phyloP scores from a whole-genome alignment of 2,797 vertebrate species.

The Anableps anableps region DNA sequence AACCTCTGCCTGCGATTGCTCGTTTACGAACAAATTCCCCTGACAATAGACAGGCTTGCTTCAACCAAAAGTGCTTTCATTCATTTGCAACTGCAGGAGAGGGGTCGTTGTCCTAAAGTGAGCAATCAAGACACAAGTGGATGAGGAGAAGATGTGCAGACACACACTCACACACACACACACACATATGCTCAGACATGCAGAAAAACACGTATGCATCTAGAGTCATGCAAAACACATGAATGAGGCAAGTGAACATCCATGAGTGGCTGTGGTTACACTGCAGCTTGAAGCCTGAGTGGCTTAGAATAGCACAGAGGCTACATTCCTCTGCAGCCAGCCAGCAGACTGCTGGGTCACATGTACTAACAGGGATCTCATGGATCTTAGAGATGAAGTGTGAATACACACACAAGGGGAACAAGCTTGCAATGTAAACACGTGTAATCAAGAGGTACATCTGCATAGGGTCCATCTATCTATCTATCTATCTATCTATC shows the following conservation, averaged over 20 bases:
- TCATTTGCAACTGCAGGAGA: conserved; percentile 69
- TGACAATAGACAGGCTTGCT: conserved; percentile 59
- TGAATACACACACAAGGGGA: conserved; percentile 31
- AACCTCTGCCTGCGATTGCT: conserved; percentile 50
- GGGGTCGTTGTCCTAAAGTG: conserved; percentile 66
- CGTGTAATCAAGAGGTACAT: conserved; percentile 14
- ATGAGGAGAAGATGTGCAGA: conserved; percentile 36
- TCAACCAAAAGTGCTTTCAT: conserved; percentile 54
- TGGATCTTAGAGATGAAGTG: conserved; percentile 66
- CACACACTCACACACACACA: conserved; percentile 17
- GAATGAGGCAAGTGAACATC: conserved; percentile 29
- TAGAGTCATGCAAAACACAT: conserved; percentile 31
- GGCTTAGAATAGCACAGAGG: conserved; percentile 73
- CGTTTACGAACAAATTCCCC: conserved; percentile 65
- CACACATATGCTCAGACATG: conserved; percentile 8
- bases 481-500: conserved; percentile 17
- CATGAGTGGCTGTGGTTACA: conserved; percentile 51
- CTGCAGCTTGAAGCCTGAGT: conserved; percentile 64
- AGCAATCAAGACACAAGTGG: conserved; percentile 63
- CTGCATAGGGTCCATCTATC: neutral
- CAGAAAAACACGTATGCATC: conserved; percentile 17
- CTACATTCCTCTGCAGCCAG: conserved; percentile 74
- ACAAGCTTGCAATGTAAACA: conserved; percentile 7
- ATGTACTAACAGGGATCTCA: conserved; percentile 69
- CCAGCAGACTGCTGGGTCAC: conserved; percentile 76